Evolutionary conservation across 2,888 invertebrate genomes (phyloP).

Genomic region (Clivina fossor): DNA sequence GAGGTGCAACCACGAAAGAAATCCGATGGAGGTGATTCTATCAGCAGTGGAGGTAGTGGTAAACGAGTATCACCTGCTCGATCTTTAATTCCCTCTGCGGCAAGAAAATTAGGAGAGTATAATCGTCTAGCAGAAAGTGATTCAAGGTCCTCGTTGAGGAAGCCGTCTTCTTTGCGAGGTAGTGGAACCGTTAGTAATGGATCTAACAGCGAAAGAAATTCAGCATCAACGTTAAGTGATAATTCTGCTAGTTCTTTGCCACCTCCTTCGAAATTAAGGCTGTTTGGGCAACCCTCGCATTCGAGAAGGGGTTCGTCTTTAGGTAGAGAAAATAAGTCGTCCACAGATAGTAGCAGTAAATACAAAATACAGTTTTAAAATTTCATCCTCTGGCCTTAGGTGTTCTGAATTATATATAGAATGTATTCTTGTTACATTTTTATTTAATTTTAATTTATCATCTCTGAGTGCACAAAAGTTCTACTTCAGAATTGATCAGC

Average conservation of each 20-base stretch:
- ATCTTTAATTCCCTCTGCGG: constrained; percentile 57
- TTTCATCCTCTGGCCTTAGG: neutral
- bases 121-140: constrained; percentile 59
- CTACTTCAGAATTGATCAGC: neutral
- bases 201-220: constrained; percentile 56
- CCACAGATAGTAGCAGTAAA: constrained; percentile 61
- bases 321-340: constrained; percentile 57
- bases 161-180: constrained; percentile 47
- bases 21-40: constrained; percentile 50
- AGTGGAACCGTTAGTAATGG: constrained; percentile 52
- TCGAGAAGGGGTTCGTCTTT: constrained; percentile 60
- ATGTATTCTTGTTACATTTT: neutral
- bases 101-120: constrained; percentile 61
- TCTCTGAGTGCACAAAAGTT: neutral
- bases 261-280: constrained; percentile 66
- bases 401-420: neutral
- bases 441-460: neutral
- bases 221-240: constrained; percentile 59
- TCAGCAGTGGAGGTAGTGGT: constrained; percentile 52
- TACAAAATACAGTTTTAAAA: constrained; percentile 73
- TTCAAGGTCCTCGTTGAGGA: constrained; percentile 48
- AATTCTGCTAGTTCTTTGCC: constrained; percentile 61
- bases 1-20: constrained; percentile 49
- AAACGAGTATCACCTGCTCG: constrained; percentile 55
- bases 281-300: constrained; percentile 55